Base-by-base conservation (phyloP, 1,140 invertebrate species). In the Melitaea cinxia region DNA sequence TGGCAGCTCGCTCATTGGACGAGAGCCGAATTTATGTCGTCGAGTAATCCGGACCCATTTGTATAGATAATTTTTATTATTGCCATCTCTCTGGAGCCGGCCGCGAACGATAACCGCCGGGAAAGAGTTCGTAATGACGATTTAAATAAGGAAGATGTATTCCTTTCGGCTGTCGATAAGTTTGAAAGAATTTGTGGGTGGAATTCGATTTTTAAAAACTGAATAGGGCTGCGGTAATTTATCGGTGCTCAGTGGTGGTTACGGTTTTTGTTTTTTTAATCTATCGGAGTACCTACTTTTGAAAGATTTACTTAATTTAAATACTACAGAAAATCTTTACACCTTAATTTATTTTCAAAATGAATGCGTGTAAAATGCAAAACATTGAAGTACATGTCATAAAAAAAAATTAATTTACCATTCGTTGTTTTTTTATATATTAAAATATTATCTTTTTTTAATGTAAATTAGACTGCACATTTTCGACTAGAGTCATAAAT, bases 11-110 rank as follows among this genome's bases (percentile, higher is more conserved):
- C 76, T 87, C 88, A 88, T 88, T 83, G 85, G 85, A 75, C 83
- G 69, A 80, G 83, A 90, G 86, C 85, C 83, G 83, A 90, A 90
- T 90, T 90, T 90, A 90, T 90, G 88, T 88, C 83, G 82, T 65
- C 75, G 78, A 85, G 83, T 90, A 90, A 90, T 90, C 88, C 88
- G 63, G 74, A 65, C 78, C 88, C 88, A 90, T 90, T 90, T 90
- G 88, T 90, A 90, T 88, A 90, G 88, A 90, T 90, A 90, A 90
- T 90, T 90, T 90, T 90, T 90, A 90, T 90, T 90, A 90, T 90
- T 90, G 88, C 88, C 88, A 88, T 88, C 88, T 88, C 83, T 77
- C 70, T 71, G 75, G 63, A 77, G 80, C 83, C 85, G 82, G 82
- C 82, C 82, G 78, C 76, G 67, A 65, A 70, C 80, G 84, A 88